A percentile compares a stretch with the other conserved stretches of the same genome.
These are phyloP conservation scores for Pimephales promelas DNA, from an alignment of 2,113 vertebrate genomes.

Conservation along the genomic window DNA sequence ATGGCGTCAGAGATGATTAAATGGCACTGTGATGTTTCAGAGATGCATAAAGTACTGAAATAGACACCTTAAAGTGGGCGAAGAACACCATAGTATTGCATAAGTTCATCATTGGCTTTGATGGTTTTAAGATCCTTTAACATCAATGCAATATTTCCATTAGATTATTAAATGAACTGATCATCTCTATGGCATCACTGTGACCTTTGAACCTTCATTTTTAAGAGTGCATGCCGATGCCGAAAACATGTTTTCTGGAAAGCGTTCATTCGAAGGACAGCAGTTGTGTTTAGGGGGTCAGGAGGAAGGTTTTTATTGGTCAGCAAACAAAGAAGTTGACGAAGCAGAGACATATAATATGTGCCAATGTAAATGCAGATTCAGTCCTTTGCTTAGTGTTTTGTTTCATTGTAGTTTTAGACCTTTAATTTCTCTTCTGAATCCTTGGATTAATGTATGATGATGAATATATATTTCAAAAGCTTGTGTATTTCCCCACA, in stretches of 20 bases:
- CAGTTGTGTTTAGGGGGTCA: background rate
- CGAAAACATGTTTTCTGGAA: background rate
- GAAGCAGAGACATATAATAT: background rate
- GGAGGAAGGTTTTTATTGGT: background rate
- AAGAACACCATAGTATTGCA: background rate
- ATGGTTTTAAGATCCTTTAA: too few relatives aligned
- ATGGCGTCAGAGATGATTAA: background rate
- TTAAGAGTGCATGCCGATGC: background rate
- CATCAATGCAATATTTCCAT: too few relatives aligned
- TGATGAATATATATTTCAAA: too few relatives aligned
- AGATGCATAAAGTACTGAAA: too few relatives aligned
- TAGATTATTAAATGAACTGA: too few relatives aligned
- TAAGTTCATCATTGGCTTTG: too few relatives aligned
- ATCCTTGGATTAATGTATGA: too few relatives aligned
- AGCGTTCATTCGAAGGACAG: background rate
- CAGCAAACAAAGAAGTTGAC: background rate
- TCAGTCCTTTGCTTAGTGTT: background rate
- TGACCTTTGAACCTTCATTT: too few relatives aligned
- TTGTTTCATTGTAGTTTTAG: background rate
- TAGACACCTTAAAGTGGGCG: background rate
- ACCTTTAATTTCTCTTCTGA: background rate
- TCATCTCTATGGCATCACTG: too few relatives aligned
- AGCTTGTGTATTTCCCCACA: too few relatives aligned
- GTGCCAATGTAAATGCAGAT: background rate
- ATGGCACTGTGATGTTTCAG: too few relatives aligned